phyloP scores from a whole-genome alignment of 1,140 invertebrate genomes.

The Ylistrum balloti region DNA sequence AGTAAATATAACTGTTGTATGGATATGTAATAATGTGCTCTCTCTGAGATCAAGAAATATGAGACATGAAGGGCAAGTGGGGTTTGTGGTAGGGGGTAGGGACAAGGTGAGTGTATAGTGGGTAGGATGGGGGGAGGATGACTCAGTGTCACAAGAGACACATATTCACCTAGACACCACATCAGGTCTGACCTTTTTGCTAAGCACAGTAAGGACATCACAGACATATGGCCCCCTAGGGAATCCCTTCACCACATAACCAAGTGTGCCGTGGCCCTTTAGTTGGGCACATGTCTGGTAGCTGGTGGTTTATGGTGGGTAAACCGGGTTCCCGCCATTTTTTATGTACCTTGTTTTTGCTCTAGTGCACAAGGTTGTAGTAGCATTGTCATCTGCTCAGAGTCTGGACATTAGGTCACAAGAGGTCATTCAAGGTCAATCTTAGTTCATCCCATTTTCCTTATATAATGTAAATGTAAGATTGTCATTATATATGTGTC shows the following conservation, averaged over 20 bases:
- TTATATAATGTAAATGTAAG: no score
- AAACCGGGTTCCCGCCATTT: neutral
- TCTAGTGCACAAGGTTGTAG: neutral
- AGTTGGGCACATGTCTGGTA: neutral
- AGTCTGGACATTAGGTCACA: neutral
- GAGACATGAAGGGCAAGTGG: neutral
- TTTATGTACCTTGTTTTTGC: conserved; percentile 6
- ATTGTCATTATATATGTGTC: neutral
- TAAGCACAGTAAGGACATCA: neutral
- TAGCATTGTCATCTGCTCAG: neutral
- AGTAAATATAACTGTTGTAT: neutral
- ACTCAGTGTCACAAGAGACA: neutral
- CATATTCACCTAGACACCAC: neutral
- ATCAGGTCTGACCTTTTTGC: neutral
- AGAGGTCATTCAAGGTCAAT: conserved; percentile 1
- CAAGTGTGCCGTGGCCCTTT: neutral
- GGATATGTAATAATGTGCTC: neutral
- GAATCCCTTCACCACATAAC: neutral
- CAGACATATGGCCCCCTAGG: neutral
- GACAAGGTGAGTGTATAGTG: neutral
- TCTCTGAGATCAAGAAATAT: neutral
- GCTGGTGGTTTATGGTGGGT: neutral
- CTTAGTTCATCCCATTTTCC: neutral
- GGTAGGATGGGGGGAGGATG: neutral
- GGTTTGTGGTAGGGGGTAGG: neutral